Conservation (phyloP, 2,113 vertebrate species). For the Carassius carassius region DNA sequence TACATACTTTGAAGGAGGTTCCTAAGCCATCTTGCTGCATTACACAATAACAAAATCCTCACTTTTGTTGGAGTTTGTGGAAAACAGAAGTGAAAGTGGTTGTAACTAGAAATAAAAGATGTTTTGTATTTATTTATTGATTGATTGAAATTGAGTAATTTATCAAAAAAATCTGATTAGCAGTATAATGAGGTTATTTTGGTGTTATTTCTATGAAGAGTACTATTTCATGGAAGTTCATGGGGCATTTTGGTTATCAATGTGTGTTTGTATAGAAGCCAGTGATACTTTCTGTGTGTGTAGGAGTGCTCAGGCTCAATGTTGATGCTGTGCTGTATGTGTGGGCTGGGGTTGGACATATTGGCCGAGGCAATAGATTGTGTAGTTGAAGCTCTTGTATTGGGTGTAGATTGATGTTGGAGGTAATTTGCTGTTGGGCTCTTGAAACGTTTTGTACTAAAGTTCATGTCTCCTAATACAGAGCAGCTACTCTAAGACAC, state of each 20-base stretch:
- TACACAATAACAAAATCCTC: neutral
- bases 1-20: too few relatives aligned
- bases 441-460: constrained; percentile 46
- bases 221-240: neutral
- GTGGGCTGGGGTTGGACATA: constrained; percentile 60
- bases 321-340: constrained; percentile 47
- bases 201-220: neutral
- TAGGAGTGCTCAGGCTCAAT: constrained; percentile 10
- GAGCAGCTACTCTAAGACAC: constrained; percentile 35
- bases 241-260: neutral
- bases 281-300: constrained; percentile 49
- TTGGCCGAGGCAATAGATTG: constrained; percentile 53
- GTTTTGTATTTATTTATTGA: neutral
- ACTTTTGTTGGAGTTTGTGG: neutral
- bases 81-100: neutral
- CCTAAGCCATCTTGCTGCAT: too few relatives aligned
- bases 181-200: neutral
- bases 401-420: constrained; percentile 58
- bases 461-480: constrained; percentile 61
- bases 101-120: neutral
- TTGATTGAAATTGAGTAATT: neutral
- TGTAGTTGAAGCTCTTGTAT: constrained; percentile 56
- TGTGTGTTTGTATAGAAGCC: constrained; percentile 14
- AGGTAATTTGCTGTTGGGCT: constrained; percentile 56
- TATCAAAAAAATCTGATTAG: neutral